Evolutionary conservation across 1,140 invertebrate genomes (phyloP).

Genomic region (Semibalanus balanoides): DNA sequence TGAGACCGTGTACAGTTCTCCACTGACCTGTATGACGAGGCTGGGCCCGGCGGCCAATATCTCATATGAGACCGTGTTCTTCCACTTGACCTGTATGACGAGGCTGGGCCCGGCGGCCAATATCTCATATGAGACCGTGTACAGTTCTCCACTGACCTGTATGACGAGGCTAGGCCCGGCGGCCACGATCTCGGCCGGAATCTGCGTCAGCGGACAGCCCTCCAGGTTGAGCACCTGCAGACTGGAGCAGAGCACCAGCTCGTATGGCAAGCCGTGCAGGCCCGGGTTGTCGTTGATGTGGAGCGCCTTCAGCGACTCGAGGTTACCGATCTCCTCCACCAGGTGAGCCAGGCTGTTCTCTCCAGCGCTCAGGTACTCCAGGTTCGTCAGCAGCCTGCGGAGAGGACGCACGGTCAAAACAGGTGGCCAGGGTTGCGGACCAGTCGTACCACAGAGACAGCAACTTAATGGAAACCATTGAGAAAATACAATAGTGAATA

Average conservation of each 20-base stretch:
- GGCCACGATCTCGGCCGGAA: conserved; percentile 86
- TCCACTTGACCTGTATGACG: too few relatives aligned
- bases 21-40: too few relatives aligned
- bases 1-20: too few relatives aligned
- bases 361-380: conserved; percentile 83
- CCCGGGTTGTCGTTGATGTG: conserved; percentile 98
- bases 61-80: too few relatives aligned
- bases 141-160: conserved; percentile 48
- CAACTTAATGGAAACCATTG: too few relatives aligned
- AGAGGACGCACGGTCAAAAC: not conserved
- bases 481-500: too few relatives aligned
- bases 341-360: conserved; percentile 93
- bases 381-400: conserved; percentile 62
- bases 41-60: too few relatives aligned
- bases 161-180: conserved; percentile 96
- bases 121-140: too few relatives aligned
- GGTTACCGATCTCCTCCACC: conserved; percentile 95
- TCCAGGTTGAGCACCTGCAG: conserved; percentile 99
- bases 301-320: conserved; percentile 88
- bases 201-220: conserved; percentile 93
- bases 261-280: conserved; percentile 91
- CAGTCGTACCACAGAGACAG: too few relatives aligned
- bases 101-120: too few relatives aligned
- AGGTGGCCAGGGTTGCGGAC: too few relatives aligned
- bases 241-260: conserved; percentile 88